Evolutionary conservation across 2,113 vertebrate genomes (phyloP).

Genomic region (Gambusia affinis): DNA sequence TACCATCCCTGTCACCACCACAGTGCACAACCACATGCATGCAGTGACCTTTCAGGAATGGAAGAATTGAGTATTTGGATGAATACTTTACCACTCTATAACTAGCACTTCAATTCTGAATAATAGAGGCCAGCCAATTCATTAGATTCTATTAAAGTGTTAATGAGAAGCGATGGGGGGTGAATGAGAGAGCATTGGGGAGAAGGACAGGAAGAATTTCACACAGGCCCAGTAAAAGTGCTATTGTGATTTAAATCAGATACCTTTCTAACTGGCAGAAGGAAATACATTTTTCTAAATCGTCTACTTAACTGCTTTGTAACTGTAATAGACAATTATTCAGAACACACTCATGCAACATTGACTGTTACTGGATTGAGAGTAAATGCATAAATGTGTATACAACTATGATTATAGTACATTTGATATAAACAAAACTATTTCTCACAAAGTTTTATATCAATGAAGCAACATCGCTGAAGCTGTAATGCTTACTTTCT

Average conservation of each 20-base stretch:
- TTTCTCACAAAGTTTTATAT: too few relatives aligned
- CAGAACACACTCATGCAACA: too few relatives aligned
- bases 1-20: not conserved
- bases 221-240: not conserved
- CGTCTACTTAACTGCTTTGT: too few relatives aligned
- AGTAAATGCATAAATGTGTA: too few relatives aligned
- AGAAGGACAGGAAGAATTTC: conserved; percentile 12
- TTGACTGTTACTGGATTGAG: too few relatives aligned
- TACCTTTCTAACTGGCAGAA: conserved; percentile 25
- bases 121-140: conserved; percentile 60
- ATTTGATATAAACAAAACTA: too few relatives aligned
- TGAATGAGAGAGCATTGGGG: conserved; percentile 3
- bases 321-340: too few relatives aligned
- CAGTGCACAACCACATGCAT: conserved; percentile 7
- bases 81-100: conserved; percentile 24
- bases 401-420: too few relatives aligned
- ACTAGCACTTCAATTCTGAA: conserved; percentile 30
- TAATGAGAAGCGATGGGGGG: conserved; percentile 9
- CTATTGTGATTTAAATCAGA: conserved; percentile 39
- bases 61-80: conserved; percentile 44
- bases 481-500: too few relatives aligned
- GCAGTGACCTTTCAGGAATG: conserved; percentile 3
- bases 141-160: conserved; percentile 42
- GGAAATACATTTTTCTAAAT: too few relatives aligned
- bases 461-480: too few relatives aligned